These are phyloP conservation scores for Tetramorium alpestre DNA, from an alignment of 1,140 invertebrate species.

Conservation along the genomic window DNA sequence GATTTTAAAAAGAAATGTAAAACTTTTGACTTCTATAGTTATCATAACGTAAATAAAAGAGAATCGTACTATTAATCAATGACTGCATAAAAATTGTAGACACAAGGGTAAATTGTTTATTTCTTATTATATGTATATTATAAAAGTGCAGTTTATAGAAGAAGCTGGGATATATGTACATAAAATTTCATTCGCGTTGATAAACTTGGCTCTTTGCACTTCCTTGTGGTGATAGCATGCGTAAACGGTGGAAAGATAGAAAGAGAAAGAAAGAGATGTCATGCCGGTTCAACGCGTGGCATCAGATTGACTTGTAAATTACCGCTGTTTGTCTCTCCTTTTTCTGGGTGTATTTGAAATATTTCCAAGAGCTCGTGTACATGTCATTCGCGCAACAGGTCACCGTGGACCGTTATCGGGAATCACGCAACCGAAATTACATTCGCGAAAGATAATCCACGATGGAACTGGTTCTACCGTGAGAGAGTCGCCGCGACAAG, in stretches of 20 bases:
- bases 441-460: background rate
- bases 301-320: constrained; percentile 3
- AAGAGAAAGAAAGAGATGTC: background rate
- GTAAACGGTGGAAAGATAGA: background rate
- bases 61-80: background rate
- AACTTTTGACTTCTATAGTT: background rate
- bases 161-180: background rate
- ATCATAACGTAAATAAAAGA: background rate
- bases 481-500: background rate
- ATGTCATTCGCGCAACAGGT: constrained; percentile 2
- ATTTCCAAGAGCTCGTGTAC: background rate
- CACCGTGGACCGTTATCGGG: constrained; percentile 24
- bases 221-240: background rate
- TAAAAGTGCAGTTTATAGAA: constrained; percentile 20
- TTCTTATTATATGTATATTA: background rate
- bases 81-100: background rate
- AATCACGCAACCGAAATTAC: constrained; percentile 44
- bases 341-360: background rate
- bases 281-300: background rate
- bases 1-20: background rate
- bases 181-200: constrained; percentile 5
- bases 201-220: background rate
- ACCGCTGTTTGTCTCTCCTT: background rate
- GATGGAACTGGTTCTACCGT: background rate
- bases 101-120: background rate